Evolutionary conservation across 2,888 invertebrate genomes (phyloP), one percentile per base, ranked within the genome.

Genomic region (Chaitophorus viminalis): DNA sequence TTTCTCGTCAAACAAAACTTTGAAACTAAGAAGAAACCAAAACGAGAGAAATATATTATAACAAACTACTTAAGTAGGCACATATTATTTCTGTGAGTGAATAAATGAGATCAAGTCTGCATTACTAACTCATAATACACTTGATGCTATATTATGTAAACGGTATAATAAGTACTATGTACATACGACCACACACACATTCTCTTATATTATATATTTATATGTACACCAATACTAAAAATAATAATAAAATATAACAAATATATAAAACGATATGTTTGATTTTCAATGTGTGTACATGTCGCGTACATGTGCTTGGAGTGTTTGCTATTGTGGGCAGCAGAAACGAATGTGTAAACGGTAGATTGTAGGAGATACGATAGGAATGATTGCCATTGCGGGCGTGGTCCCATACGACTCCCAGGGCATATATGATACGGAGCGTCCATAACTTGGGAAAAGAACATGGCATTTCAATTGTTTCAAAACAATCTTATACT

Each of bases 251-350:
- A 31, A 65, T 60, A 46, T 60, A 82, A 82, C 70, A 82, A 82
- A 70, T 72, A 82, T 82, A 82, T 52, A 82, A 82, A 72, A 54
- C 82, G 72, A 72, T 46, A 31, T 33, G 82, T 82, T 82, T 82
- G 82, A 46, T 82, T 72, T 72, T 82, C 70, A 31, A 31, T 29
- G 46, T 78, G 60, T 39, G 29, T 68, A n/a, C 29, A 25, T 68
- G 9, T 70, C 46, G 70, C 17, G 70, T 29, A 6, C 17, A n/a
- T 46, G 82, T 31, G 82, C 54, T 82, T 54, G n/a, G 33, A 82
- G 82, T 82, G 82, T 82, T 82, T 82, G 52, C 72, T 31, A 33
- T 52, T 31, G 82, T 72, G 82, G 72, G 82, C 82, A 82, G 68
- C 33, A 25, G 52, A 72, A 72, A 70, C 33, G 33, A 52, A 72